Evolutionary conservation across 2,113 vertebrate genomes (phyloP).

Genomic region (Seriola rivoliana): DNA sequence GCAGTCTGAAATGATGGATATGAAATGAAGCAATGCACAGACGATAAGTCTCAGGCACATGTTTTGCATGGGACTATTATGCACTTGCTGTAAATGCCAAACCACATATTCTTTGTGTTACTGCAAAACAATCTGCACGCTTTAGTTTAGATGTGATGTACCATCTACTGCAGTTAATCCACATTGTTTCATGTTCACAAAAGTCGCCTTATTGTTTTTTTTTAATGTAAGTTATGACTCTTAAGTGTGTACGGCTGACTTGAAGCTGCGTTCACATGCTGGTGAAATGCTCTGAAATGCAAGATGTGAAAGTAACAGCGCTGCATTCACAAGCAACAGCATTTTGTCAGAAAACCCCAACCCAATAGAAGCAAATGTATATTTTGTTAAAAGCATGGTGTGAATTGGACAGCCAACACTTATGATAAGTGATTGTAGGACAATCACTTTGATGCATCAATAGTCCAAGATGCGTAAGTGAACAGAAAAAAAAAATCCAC

Average conservation of each 20-base stretch:
- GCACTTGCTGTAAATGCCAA: constrained; percentile 30
- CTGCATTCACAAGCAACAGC: neutral
- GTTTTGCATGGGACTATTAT: constrained; percentile 21
- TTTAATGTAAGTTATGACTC: neutral
- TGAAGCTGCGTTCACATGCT: constrained; percentile 34
- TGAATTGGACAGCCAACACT: constrained; percentile 5
- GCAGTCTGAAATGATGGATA: neutral
- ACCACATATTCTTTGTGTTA: constrained; percentile 9
- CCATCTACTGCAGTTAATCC: neutral
- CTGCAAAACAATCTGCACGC: constrained; percentile 25
- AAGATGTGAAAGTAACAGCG: neutral
- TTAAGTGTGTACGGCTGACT: neutral
- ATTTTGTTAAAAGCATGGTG: neutral
- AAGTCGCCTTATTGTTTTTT: neutral
- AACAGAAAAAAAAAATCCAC: constrained; percentile 18
- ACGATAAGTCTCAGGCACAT: constrained; percentile 17
- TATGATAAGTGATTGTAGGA: constrained; percentile 21
- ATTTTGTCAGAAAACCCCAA: neutral
- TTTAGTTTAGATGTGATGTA: neutral
- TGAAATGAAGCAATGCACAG: neutral
- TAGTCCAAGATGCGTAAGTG: constrained; percentile 20
- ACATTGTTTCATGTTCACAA: neutral
- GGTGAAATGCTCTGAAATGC: neutral
- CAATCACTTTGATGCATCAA: constrained; percentile 39
- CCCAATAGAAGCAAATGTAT: neutral